Conservation (phyloP, 1,140 invertebrate species). For the Octopus sinensis region DNA sequence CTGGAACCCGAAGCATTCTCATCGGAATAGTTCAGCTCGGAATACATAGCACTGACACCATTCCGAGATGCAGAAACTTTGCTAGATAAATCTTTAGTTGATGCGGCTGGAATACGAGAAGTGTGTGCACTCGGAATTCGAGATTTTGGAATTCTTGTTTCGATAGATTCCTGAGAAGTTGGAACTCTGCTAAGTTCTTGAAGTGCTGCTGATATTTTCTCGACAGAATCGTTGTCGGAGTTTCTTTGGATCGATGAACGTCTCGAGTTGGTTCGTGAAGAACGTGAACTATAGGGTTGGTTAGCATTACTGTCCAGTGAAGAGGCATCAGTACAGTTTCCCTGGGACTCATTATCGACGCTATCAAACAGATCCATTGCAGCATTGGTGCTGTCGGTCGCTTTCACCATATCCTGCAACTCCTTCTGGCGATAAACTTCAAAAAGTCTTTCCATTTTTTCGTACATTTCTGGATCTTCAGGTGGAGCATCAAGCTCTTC, state of each 20-base stretch:
- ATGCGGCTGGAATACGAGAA: slow-evolving; percentile 44
- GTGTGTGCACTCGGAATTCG: slow-evolving; percentile 16
- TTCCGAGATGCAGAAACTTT: slow-evolving; percentile 13
- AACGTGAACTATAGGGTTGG: slow-evolving; percentile 23
- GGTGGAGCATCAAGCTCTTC: slow-evolving; percentile 39
- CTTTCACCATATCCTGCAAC: slow-evolving; percentile 43
- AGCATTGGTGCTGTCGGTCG: slow-evolving; percentile 31
- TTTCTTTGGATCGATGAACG: slow-evolving; percentile 18
- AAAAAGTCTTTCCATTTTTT: slow-evolving; percentile 48
- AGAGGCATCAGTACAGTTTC: slow-evolving; percentile 24
- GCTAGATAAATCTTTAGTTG: slow-evolving; percentile 12
- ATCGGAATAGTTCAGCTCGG: slow-evolving; percentile 22
- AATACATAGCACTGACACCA: slow-evolving; percentile 14
- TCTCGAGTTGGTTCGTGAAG: slow-evolving; percentile 15
- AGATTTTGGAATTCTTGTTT: not conserved
- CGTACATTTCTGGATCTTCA: slow-evolving; percentile 48
- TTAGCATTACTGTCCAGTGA: slow-evolving; percentile 34
- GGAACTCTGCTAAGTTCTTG: slow-evolving; percentile 15
- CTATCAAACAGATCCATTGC: slow-evolving; percentile 14
- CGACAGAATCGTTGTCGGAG: slow-evolving; percentile 27
- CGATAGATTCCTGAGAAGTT: not conserved
- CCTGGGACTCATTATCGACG: slow-evolving; percentile 25
- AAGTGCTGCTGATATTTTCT: slow-evolving; percentile 31
- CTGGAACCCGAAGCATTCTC: slow-evolving; percentile 26
- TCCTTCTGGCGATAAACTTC: slow-evolving; percentile 44